Evolutionary conservation across 2,797 vertebrate species (phyloP).

Genomic region (Molossus alvarezi): DNA sequence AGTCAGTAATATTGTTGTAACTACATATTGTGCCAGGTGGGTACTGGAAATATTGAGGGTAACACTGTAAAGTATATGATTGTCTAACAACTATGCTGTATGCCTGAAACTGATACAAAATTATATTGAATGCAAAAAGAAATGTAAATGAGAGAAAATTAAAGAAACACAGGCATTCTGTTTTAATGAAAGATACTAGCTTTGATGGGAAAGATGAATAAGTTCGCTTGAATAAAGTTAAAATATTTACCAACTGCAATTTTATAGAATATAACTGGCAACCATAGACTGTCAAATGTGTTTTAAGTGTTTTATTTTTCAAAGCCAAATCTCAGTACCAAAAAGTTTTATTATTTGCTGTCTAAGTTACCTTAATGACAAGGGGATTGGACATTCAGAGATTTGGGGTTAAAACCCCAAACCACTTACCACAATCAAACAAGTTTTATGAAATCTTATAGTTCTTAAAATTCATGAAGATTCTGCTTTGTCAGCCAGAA

Average conservation of each 20-base stretch:
- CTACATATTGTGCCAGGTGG: not conserved
- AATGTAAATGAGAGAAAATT: not conserved
- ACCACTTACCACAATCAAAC: conserved; percentile 23
- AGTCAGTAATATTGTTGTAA: not conserved
- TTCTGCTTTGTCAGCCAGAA: conserved; percentile 27
- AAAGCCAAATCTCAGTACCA: not conserved
- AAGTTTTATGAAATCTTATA: conserved; percentile 12
- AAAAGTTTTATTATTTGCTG: not conserved
- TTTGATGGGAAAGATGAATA: conserved; percentile 36
- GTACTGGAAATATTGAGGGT: not conserved
- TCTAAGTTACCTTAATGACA: conserved; percentile 17
- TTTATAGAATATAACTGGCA: not conserved
- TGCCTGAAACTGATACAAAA: not conserved
- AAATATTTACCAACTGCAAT: not conserved
- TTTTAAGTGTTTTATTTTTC: not conserved
- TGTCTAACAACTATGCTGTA: not conserved
- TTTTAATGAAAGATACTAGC: conserved; percentile 34
- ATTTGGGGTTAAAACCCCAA: conserved; percentile 51
- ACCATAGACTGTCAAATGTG: not conserved
- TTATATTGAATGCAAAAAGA: not conserved
- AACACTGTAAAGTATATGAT: not conserved
- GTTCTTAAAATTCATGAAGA: not conserved
- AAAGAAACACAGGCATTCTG: not conserved
- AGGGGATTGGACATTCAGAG: not conserved
- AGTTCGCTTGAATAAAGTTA: conserved; percentile 30